These are phyloP conservation scores for Deroplatys truncata DNA, from an alignment of 2,888 invertebrate species.

Conservation along the genomic window DNA sequence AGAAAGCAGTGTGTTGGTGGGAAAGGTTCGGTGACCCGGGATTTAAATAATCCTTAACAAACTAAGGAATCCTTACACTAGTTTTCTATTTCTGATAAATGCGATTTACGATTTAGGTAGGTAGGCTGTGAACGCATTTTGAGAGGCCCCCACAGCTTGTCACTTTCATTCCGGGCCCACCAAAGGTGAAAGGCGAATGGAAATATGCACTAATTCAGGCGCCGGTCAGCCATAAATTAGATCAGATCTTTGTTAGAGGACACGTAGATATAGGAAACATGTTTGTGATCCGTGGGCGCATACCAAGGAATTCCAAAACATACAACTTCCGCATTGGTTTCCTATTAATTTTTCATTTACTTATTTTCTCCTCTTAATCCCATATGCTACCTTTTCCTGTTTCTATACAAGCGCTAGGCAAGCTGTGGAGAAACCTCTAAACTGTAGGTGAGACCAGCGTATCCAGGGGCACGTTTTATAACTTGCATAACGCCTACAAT, in stretches of 20 bases:
- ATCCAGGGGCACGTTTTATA: too few species aligned
- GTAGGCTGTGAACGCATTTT: background rate
- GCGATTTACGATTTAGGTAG: background rate
- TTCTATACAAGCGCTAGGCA: background rate
- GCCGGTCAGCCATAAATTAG: background rate
- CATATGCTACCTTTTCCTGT: background rate
- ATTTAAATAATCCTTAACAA: background rate
- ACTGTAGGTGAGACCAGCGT: too few species aligned
- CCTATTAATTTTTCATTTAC: background rate
- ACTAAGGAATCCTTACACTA: background rate
- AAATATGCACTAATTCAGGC: background rate
- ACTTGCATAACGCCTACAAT: too few species aligned
- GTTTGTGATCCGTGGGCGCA: background rate
- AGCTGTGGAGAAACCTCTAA: background rate
- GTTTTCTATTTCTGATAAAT: background rate
- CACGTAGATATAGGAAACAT: background rate
- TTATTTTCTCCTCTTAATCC: background rate
- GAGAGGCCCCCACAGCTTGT: background rate
- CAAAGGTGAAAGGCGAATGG: background rate
- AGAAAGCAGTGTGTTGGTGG: background rate
- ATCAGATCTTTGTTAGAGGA: background rate
- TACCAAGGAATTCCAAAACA: background rate
- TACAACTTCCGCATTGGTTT: background rate
- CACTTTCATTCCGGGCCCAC: background rate
- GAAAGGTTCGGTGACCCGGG: background rate